phyloP scores from a whole-genome alignment of 2,797 vertebrate species.

The Rhynchotus rufescens region DNA sequence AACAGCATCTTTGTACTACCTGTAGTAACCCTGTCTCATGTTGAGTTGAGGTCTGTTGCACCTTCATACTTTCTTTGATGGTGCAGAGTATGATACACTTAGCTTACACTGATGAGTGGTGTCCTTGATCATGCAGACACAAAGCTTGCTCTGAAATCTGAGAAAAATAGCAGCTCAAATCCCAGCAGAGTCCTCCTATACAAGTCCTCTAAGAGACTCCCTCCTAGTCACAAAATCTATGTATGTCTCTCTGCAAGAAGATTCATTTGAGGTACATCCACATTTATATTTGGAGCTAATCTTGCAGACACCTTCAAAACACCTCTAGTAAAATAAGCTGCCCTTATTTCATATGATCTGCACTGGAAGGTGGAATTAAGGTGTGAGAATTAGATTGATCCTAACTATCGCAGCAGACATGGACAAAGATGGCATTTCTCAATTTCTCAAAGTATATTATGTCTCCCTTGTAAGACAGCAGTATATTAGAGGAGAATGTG shows the following conservation, averaged over 20 bases:
- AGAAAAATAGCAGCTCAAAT: not conserved
- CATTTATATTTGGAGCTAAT: not conserved
- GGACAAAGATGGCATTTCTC: not conserved
- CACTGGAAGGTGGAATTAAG: not conserved
- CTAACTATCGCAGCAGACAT: slow-evolving; percentile 6
- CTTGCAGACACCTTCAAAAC: not conserved
- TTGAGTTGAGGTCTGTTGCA: not conserved
- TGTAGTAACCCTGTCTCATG: not conserved
- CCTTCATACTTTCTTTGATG: not conserved
- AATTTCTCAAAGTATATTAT: not conserved
- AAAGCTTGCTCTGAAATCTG: not conserved
- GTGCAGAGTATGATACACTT: not conserved
- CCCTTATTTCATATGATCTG: not conserved
- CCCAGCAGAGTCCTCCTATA: not conserved
- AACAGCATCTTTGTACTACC: not conserved
- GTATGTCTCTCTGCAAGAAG: not conserved
- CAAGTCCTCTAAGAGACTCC: not conserved
- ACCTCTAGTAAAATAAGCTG: not conserved
- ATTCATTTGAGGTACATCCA: not conserved
- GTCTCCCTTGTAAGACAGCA: not conserved
- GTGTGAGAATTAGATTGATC: not conserved
- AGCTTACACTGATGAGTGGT: not conserved
- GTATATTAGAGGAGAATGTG: not conserved
- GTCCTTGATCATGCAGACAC: not conserved
- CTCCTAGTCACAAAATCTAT: not conserved